phyloP scores from a whole-genome alignment of 2,888 invertebrate species.

The Lordiphosa fenestrarum region DNA sequence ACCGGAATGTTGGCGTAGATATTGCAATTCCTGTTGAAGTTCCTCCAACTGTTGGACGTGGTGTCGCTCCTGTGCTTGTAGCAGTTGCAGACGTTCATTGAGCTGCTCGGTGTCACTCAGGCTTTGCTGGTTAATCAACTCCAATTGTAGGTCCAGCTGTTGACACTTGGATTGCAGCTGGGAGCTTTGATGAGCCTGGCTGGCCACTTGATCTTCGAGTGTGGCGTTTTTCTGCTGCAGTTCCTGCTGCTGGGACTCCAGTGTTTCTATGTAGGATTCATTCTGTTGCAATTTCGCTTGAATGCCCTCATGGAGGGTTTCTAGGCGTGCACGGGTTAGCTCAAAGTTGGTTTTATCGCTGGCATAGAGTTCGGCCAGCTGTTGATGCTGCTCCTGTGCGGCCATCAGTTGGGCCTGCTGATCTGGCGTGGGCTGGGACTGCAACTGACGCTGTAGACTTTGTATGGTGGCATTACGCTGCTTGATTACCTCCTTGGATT shows the following conservation, averaged over 20 bases:
- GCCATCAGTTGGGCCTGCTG: too few relatives aligned
- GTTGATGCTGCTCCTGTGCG: too few relatives aligned
- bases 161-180: too few relatives aligned
- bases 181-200: slow-evolving; percentile 45
- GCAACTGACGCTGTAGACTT: slow-evolving; percentile 65
- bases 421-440: slow-evolving; percentile 23
- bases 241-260: slow-evolving; percentile 85
- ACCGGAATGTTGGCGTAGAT: too few relatives aligned
- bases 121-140: slow-evolving; percentile 77
- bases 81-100: too few relatives aligned
- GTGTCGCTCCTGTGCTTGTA: too few relatives aligned
- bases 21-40: too few relatives aligned
- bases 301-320: slow-evolving; percentile 77
- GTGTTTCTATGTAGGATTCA: slow-evolving; percentile 87
- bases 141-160: slow-evolving; percentile 83
- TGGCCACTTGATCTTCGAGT: slow-evolving; percentile 85
- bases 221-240: slow-evolving; percentile 84
- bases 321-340: slow-evolving; percentile 68
- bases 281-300: slow-evolving; percentile 88
- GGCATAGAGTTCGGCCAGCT: slow-evolving; percentile 15
- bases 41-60: too few relatives aligned
- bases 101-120: too few relatives aligned
- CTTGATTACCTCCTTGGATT: slow-evolving; percentile 81
- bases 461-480: slow-evolving; percentile 83
- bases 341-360: slow-evolving; percentile 74